phyloP scores from a whole-genome alignment of 2,888 invertebrate genomes.

The Oscheius myriophilus region DNA sequence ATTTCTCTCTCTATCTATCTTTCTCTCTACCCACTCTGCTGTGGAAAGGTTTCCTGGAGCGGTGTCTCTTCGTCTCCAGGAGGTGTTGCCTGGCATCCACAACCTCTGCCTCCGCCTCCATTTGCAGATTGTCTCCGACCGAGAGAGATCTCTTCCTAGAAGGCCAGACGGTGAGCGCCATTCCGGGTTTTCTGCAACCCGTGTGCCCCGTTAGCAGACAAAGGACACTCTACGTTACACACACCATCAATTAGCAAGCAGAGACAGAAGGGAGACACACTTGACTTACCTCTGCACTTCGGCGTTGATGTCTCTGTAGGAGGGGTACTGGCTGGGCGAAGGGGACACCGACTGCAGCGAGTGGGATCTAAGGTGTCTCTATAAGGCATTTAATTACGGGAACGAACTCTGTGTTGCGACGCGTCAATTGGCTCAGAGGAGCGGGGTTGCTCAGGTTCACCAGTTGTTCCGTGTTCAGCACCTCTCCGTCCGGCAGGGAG shows the following conservation, averaged over 20 bases:
- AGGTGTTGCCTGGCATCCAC: conserved; percentile 2
- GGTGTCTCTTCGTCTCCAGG: conserved; percentile 9
- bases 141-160: conserved; percentile 56
- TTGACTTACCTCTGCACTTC: conserved; percentile 33
- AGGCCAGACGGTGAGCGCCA: conserved; percentile 42
- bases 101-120: conserved; percentile 1
- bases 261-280: conserved; percentile 9
- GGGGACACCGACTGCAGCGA: conserved; percentile 43
- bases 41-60: background rate
- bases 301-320: conserved; percentile 45
- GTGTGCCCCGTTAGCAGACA: background rate
- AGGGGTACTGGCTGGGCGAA: conserved; percentile 52
- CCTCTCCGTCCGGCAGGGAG: conserved; percentile 61
- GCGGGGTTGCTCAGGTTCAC: conserved; percentile 5
- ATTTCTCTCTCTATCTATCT: background rate
- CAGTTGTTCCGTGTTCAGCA: conserved; percentile 44
- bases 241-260: conserved; percentile 4
- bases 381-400: background rate
- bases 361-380: conserved; percentile 16
- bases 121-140: conserved; percentile 42
- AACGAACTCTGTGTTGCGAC: conserved; percentile 9
- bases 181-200: conserved; percentile 45
- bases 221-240: background rate
- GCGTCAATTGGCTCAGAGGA: background rate
- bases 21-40: conserved; percentile 13